Evolutionary conservation across 2,888 invertebrate species (phyloP), one percentile per base, ranked within the genome.

Genomic region (Steinernema scapterisci): DNA sequence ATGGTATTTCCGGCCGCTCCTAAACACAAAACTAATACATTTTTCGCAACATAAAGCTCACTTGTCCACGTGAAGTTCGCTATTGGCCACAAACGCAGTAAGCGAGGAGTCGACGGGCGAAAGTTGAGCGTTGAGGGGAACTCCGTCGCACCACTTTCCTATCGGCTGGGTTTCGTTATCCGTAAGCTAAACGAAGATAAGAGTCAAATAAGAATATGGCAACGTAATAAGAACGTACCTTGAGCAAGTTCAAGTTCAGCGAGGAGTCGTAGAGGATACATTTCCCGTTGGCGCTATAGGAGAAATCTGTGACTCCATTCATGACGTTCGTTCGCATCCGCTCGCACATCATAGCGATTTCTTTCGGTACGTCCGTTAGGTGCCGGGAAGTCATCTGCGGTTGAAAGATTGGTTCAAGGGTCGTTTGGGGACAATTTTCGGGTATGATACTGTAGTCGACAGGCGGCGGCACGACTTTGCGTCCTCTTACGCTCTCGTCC

Each of bases 261-360:
- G 31, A 46, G 7, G 27, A 43, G 19, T 76, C 43, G 43, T 70
- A 70, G 38, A 43, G n/a, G 31, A 70, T 70, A 16, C 38, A 43
- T 5, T 70, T 31, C 31, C 63, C 74, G 19, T 44, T 70, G 51
- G 25, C 70, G 70, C 43, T 74, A 43, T 23, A 72, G 43, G 75
- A 70, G 44, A 73, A 78, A 38, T 73, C 76, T 6, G 78, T 74
- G 13, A 81, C 70, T 9, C 79, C 79, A 43, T 27, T 77, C 9
- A 25, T 63, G 0, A 81, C 44, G 38, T 79, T 79, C 6, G 82
- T 75, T 11, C 81, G 73, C 73, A 77, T 73, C 25, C 81, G 56
- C 77, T 81, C 81, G 73, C 80, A 83, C 54, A 79, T 72, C 19
- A 81, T 54, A 19, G 76, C 54, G 19, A 80, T 56, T 73, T 80